Evolutionary conservation across 1,140 invertebrate genomes (phyloP).

Genomic region (Bathynomus jamesi): DNA sequence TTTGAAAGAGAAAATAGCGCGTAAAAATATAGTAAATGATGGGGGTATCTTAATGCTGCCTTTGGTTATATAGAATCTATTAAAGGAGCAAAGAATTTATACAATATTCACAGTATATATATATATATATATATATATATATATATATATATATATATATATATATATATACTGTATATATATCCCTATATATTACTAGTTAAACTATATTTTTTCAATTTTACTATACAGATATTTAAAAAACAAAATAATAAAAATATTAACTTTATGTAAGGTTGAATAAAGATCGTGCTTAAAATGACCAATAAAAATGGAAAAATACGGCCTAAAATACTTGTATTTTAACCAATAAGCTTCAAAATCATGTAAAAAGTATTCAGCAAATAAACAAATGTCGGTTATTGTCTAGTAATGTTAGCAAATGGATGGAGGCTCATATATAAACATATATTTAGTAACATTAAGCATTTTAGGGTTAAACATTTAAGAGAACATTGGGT

Average conservation of each 20-base stretch:
- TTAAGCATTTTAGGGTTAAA: background rate
- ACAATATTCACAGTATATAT: background rate
- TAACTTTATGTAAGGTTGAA: background rate
- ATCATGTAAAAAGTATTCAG: background rate
- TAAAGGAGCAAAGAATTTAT: too few species aligned
- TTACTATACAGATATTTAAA: background rate
- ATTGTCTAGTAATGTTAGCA: background rate
- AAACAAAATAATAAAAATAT: constrained; percentile 2
- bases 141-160: constrained; percentile 3
- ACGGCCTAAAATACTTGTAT: background rate
- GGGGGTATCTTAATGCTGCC: too few species aligned
- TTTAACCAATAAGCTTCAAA: background rate
- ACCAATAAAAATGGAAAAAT: background rate
- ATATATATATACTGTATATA: background rate
- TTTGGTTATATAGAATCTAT: too few species aligned
- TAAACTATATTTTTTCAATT: background rate
- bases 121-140: constrained; percentile 2
- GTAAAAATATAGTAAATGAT: too few species aligned
- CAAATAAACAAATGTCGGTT: background rate
- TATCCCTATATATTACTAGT: background rate
- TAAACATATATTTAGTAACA: background rate
- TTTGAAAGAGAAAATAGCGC: too few species aligned
- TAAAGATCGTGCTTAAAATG: background rate
- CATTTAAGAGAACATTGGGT: too few species aligned
- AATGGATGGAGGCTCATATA: background rate